phyloP scores from a whole-genome alignment of 2,797 vertebrate genomes.

The Arctocebus calabarensis region DNA sequence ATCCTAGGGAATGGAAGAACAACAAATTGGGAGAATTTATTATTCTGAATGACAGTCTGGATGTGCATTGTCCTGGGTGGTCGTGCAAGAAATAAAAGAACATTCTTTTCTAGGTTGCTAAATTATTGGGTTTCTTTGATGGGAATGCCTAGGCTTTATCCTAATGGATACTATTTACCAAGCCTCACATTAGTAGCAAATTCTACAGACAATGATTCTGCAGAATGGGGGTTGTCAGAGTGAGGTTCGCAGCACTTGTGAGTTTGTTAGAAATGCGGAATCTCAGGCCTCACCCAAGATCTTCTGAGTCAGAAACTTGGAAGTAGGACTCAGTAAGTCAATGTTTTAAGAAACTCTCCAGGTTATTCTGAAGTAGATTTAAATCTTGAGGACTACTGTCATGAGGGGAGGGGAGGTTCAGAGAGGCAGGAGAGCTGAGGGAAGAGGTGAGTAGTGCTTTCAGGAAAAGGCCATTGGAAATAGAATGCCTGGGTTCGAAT shows the following conservation, averaged over 20 bases:
- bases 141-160: neutral
- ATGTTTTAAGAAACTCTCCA: neutral
- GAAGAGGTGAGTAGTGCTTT: neutral
- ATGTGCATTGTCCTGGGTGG: neutral
- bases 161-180: neutral
- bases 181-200: neutral
- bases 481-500: neutral
- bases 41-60: neutral
- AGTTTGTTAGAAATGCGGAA: neutral
- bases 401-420: neutral
- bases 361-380: neutral
- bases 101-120: neutral
- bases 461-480: neutral
- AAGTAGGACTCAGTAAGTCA: neutral
- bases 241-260: neutral
- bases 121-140: neutral
- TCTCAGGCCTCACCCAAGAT: neutral
- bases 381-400: constrained; percentile 4
- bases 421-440: neutral
- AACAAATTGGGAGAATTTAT: neutral
- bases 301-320: neutral
- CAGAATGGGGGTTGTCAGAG: neutral
- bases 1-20: neutral
- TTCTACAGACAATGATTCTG: neutral
- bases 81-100: neutral